phyloP scores from a whole-genome alignment of 2,888 invertebrate genomes.

The Smittia aterrima region DNA sequence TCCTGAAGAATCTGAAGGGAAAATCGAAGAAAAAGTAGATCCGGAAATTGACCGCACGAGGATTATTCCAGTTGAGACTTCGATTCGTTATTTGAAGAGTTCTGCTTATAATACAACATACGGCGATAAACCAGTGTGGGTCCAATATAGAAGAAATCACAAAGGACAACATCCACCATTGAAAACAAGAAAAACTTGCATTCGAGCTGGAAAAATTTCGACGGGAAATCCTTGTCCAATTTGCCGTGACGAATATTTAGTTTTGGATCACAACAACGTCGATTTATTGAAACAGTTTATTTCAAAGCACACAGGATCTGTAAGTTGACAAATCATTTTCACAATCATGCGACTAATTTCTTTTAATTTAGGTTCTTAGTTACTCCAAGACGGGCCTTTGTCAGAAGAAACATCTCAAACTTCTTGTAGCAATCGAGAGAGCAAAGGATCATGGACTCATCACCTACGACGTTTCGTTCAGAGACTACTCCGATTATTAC shows the following conservation, averaged over 20 bases:
- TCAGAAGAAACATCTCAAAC: constrained; percentile 69
- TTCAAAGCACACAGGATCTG: constrained; percentile 76
- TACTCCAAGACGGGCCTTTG: constrained; percentile 78
- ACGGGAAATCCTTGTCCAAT: constrained; percentile 93
- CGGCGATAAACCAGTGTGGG: constrained; percentile 80
- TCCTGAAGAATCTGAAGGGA: neutral
- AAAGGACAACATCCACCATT: constrained; percentile 74
- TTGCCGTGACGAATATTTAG: constrained; percentile 90
- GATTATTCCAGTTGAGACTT: constrained; percentile 73
- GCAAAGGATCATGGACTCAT: constrained; percentile 80
- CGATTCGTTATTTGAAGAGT: constrained; percentile 79
- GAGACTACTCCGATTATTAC: constrained; percentile 77
- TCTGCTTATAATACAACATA: constrained; percentile 81
- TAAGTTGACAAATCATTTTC: constrained; percentile 46
- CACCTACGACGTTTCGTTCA: constrained; percentile 79
- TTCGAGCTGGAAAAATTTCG: constrained; percentile 68
- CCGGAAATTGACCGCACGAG: constrained; percentile 64
- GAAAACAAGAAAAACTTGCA: constrained; percentile 82
- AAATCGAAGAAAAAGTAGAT: constrained; percentile 22
- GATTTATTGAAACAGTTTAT: constrained; percentile 85
- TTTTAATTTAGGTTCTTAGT: constrained; percentile 57
- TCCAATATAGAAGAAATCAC: constrained; percentile 79
- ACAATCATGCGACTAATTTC: constrained; percentile 36
- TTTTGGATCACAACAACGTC: constrained; percentile 76
- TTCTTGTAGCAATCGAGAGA: constrained; percentile 73